A percentile compares a stretch with the other conserved stretches of the same genome.
phyloP scores from a whole-genome alignment of 2,113 vertebrate species.

The Pontoporia blainvillei region DNA sequence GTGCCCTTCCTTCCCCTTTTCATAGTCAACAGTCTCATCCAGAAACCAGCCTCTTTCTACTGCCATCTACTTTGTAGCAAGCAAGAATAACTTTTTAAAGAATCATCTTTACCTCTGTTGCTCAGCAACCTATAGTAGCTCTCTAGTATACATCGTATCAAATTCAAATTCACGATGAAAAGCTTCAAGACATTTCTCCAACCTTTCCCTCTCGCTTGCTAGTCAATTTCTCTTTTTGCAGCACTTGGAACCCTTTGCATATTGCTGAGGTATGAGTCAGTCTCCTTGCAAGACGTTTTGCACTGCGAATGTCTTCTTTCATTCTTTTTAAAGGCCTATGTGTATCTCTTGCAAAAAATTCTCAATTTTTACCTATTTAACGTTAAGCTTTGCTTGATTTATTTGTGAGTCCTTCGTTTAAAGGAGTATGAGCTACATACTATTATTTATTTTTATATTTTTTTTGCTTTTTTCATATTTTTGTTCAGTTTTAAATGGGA shows the following conservation, averaged over 20 bases:
- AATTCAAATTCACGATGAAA: background rate
- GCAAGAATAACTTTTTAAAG: background rate
- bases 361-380: background rate
- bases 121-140: background rate
- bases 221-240: background rate
- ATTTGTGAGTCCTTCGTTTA: conserved; percentile 33
- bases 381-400: conserved; percentile 5
- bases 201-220: background rate
- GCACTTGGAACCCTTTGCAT: background rate
- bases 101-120: background rate
- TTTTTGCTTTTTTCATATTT: background rate
- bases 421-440: background rate
- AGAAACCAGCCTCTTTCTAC: background rate
- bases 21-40: background rate
- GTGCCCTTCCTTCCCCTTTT: background rate
- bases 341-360: background rate
- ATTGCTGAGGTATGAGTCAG: background rate
- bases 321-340: conserved; percentile 18
- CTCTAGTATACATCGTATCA: background rate
- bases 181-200: background rate
- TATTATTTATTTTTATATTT: conserved; percentile 5
- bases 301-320: background rate
- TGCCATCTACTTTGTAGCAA: background rate
- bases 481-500: background rate
- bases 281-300: conserved; percentile 19